Percentiles rank a stretch among this genome's conserved stretches.
Conservation (phyloP, 2,888 invertebrate genomes). For the Drosophila algonquin region DNA sequence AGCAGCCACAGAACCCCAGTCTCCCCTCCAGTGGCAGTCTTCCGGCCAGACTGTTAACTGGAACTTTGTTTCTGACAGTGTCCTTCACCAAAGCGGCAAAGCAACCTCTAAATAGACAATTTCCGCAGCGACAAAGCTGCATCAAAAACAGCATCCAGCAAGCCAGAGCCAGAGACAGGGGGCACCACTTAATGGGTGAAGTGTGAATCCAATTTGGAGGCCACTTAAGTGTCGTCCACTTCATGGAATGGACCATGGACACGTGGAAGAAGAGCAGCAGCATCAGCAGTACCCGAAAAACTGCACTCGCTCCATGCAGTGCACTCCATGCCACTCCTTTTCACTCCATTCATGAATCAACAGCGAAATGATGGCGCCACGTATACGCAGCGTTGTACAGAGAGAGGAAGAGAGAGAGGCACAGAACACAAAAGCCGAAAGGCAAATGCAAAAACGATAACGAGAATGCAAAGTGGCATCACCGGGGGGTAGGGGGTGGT, state of each 20-base stretch:
- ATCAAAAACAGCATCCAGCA: constrained; percentile 39
- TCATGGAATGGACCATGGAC: constrained; percentile 63
- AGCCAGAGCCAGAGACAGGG: background rate
- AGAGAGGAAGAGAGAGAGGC: too few relatives aligned
- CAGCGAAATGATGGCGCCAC: constrained; percentile 71
- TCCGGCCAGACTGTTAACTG: constrained; percentile 57
- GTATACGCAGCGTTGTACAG: constrained; percentile 69
- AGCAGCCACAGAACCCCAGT: constrained; percentile 1
- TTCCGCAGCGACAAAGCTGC: constrained; percentile 35
- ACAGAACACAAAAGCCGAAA: constrained; percentile 33
- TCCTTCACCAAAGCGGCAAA: background rate
- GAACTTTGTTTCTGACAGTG: constrained; percentile 70
- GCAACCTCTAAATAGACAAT: constrained; percentile 39
- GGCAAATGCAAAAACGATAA: constrained; percentile 36
- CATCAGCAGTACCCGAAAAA: constrained; percentile 34
- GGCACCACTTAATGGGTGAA: constrained; percentile 64
- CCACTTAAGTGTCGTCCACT: constrained; percentile 78
- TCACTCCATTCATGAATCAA: constrained; percentile 41
- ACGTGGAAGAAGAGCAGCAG: constrained; percentile 37
- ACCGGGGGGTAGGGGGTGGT: background rate
- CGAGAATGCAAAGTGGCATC: constrained; percentile 41
- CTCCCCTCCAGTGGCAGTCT: constrained; percentile 35
- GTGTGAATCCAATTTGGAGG: constrained; percentile 80
- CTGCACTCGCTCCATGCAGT: constrained; percentile 8
- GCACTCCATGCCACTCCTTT: constrained; percentile 1